Evolutionary conservation across 2,113 vertebrate species (phyloP), one percentile per base, ranked within the genome.

Genomic region (Zingel zingel): DNA sequence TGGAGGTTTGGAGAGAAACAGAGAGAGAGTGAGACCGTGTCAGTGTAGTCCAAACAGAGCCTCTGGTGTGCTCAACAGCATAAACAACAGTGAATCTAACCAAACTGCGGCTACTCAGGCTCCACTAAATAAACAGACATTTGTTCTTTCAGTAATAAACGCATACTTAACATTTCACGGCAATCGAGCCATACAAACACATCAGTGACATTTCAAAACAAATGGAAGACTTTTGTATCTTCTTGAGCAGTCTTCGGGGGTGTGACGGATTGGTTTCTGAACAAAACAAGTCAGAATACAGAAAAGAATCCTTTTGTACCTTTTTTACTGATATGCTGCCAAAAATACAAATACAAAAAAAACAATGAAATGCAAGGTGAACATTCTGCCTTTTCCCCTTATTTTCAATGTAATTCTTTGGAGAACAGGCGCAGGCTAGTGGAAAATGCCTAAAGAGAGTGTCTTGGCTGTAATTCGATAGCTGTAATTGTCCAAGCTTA

Each of bases 401-500:
- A 13, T 47, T 83, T 83, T 64, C n/a, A 9, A 13, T 18, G 48
- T 18, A 64, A 82, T 59, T 76, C 47, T 61, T 56, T 81, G 71
- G 21, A 82, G 84, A 90, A 82, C 83, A 85, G 58, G 54, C 53
- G 14, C 43, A 72, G 64, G 53, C 61, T 23, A 59, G 86, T 72
- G 39, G 43, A 73, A 78, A 86, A 79, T 74, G 51, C 74, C 76
- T 25, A 62, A 69, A 64, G 69, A 57, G 27, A 66, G 53, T 56
- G 80, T 86, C 79, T 84, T 8, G 21, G 73, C 76, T 67, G 88
- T 72, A 92, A 92, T 57, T 14, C 9, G 72, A 92, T 87, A 82
- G 81, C 45, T 57, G 33, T 86, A 86, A 91, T 88, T 85, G 91
- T 86, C 83, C 58, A 83, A 77, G 58, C 75, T 76, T 81, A 88